Conservation (phyloP, 2,888 invertebrate species). For the Oscheius sp. region DNA sequence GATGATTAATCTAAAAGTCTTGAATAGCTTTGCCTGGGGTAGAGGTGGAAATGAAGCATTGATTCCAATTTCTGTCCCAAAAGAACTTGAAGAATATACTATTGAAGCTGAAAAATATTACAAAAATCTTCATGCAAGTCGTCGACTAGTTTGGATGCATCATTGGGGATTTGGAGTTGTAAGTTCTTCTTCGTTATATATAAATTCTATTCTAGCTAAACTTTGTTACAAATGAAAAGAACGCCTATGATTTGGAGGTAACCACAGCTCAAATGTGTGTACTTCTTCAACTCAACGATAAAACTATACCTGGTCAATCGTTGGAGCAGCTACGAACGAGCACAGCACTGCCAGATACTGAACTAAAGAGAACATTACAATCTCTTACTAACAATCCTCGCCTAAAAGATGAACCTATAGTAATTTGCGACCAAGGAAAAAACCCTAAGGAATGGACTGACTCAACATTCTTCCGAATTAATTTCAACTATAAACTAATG, state of each 20-base stretch:
- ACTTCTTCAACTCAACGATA: constrained; percentile 96
- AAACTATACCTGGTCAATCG: constrained; percentile 84
- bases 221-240: constrained; percentile 87
- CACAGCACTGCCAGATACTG: constrained; percentile 94
- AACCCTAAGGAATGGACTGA: constrained; percentile 91
- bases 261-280: constrained; percentile 99
- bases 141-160: constrained; percentile 97
- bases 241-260: constrained; percentile 92
- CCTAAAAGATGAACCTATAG: constrained; percentile 77
- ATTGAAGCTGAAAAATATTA: constrained; percentile 99
- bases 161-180: constrained; percentile 98
- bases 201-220: constrained; percentile 78
- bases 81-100: constrained; percentile 97
- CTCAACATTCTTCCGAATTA: constrained; percentile 86
- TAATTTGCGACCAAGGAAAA: constrained; percentile 80
- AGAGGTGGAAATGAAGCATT: constrained; percentile 80
- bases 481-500: constrained; percentile 84
- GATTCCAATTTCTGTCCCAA: constrained; percentile 87
- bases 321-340: constrained; percentile 95
- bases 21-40: constrained; percentile 98
- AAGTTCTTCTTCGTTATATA: neutral
- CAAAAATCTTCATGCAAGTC: constrained; percentile 93
- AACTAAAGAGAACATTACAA: constrained; percentile 88
- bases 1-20: constrained; percentile 93
- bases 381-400: constrained; percentile 89